Base-by-base conservation (phyloP, 2,888 invertebrate genomes). In the Steromphala cineraria region DNA sequence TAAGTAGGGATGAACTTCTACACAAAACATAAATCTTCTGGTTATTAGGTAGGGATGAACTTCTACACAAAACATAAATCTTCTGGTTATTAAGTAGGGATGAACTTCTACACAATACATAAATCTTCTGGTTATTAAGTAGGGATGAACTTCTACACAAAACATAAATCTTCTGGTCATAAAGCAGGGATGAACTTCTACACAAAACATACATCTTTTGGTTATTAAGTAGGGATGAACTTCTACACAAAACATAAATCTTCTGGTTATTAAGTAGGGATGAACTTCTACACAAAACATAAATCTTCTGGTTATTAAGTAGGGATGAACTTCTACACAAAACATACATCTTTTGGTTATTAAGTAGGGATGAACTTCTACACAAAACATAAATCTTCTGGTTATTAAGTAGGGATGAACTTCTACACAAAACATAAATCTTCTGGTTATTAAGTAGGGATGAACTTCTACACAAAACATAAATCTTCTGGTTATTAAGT, bases 1-100 rank as follows among this genome's bases (percentile, higher is more conserved):
- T 4, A 36, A 2, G 76, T 78, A 21, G 88, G 84, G 24, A 84
- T 36, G 79, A 85, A 86, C 82, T 85, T 87, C 87, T 88, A 80
- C 36, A 36, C 36, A 36, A 36, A 46, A 46, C 46, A 46, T 13
- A 46, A 1, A 46, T 46, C 46, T 10, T 46, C 10, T 8, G 1
- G 46, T 46, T 36, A 36, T 36, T 4, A 36, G 4, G 76, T 78
- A 21, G 88, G 84, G 24, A 84, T 36, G 80, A 85, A 86, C 82
- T 85, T 87, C 87, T 88, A 80, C 36, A 36, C 36, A 36, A 36
- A 36, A 36, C 36, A 36, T 36, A 36, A 2, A 36, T 4, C 36
- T n/a, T 78, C 5, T 62, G 4, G 19, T 7, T 24, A 78, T 78
- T 3, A 78, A 10, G 13, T 46, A 52, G 15, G n/a, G 19, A 52